Conservation (phyloP, 1,140 invertebrate genomes). For the Leptonema lineaticorne region DNA sequence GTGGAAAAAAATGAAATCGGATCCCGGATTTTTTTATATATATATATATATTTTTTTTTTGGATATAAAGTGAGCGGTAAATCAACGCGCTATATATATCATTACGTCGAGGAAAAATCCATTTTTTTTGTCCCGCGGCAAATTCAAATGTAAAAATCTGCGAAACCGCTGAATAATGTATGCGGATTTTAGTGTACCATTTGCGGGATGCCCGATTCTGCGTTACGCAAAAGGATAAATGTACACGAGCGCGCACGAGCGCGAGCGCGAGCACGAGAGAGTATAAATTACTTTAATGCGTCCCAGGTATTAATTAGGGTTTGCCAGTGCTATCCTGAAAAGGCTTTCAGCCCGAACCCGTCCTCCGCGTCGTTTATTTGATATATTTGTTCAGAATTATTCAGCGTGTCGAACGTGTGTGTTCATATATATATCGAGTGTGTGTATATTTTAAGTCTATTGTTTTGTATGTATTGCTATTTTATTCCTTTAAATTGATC, state of each 20-base stretch:
- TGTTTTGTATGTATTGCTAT: too few species aligned
- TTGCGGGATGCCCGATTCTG: slow-evolving; percentile 29
- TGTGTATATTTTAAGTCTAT: too few species aligned
- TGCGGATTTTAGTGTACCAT: slow-evolving; percentile 12
- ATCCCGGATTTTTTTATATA: too few species aligned
- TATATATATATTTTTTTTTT: not conserved
- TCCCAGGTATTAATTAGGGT: slow-evolving; percentile 40
- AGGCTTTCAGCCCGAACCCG: not conserved
- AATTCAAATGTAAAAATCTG: slow-evolving; percentile 20
- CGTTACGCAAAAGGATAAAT: too few species aligned
- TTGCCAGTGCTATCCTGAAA: slow-evolving; percentile 17
- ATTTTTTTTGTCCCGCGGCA: slow-evolving; percentile 10
- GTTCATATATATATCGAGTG: too few species aligned
- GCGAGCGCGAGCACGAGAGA: too few species aligned
- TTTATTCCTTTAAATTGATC: too few species aligned
- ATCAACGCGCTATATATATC: slow-evolving; percentile 7
- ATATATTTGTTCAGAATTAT: too few species aligned
- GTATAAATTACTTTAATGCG: slow-evolving; percentile 41
- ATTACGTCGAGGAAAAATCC: not conserved
- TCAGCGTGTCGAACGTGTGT: too few species aligned
- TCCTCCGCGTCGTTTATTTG: too few species aligned
- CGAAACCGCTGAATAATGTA: slow-evolving; percentile 27
- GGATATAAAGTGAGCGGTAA: not conserved
- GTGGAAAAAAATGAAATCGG: too few species aligned
- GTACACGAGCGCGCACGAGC: too few species aligned